Evolutionary conservation across 2,888 invertebrate species (phyloP).

Genomic region (Lasioglossum marginatum): DNA sequence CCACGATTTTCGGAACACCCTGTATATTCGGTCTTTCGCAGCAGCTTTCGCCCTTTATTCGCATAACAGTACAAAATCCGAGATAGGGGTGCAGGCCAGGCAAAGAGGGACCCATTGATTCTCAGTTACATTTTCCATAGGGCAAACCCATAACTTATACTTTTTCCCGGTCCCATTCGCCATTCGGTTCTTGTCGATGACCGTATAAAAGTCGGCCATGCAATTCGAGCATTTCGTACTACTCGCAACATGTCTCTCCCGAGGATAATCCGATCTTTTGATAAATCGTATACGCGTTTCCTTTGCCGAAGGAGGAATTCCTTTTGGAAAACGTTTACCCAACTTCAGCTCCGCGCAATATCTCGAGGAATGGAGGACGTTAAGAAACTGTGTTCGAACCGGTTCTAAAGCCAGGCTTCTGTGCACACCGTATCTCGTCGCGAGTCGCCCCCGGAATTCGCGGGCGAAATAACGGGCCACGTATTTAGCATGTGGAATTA

Average conservation of each 20-base stretch:
- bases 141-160: conserved; percentile 41
- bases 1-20: neutral
- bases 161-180: neutral
- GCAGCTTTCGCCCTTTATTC: conserved; percentile 8
- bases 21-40: conserved; percentile 29
- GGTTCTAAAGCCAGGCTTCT: neutral
- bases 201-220: neutral
- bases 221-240: conserved; percentile 27
- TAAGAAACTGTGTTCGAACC: neutral
- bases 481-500: conserved; percentile 49
- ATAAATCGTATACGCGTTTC: conserved; percentile 23
- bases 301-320: neutral
- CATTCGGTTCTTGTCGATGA: conserved; percentile 24
- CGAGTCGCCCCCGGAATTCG: neutral
- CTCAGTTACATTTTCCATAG: conserved; percentile 35
- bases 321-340: conserved; percentile 15
- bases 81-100: neutral
- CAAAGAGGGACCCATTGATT: conserved; percentile 47
- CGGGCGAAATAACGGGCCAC: conserved; percentile 12
- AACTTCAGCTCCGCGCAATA: neutral
- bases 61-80: neutral
- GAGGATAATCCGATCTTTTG: conserved; percentile 39
- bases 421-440: conserved; percentile 10
- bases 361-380: neutral
- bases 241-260: conserved; percentile 16